These are phyloP conservation scores for Tor tambroides DNA, from an alignment of 2,113 vertebrate genomes.

Conservation along the genomic window DNA sequence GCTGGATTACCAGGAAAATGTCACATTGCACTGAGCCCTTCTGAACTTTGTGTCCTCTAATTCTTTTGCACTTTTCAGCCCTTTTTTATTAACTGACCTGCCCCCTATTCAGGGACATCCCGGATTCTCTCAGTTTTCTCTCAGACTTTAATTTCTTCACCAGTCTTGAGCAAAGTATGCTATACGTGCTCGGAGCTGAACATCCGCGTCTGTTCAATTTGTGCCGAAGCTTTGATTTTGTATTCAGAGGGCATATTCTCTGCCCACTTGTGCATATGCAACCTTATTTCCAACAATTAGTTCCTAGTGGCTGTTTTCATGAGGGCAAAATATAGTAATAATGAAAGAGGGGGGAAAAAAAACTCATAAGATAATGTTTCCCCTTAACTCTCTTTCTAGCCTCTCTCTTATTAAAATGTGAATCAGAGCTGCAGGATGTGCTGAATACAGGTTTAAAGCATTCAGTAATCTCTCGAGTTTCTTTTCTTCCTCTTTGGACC, in stretches of 20 bases:
- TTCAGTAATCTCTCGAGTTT: not conserved
- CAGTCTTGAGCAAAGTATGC: not conserved
- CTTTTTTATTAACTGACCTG: conserved; percentile 9
- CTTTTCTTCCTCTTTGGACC: not conserved
- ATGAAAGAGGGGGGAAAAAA: conserved; percentile 15
- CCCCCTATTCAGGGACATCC: not conserved
- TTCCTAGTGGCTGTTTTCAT: conserved; percentile 30
- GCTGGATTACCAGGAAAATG: conserved; percentile 16
- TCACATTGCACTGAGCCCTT: not conserved
- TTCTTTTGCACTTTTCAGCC: not conserved
- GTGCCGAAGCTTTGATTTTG: conserved; percentile 1
- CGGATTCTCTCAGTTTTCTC: conserved; percentile 7
- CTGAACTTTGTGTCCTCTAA: not conserved
- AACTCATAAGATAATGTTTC: not conserved
- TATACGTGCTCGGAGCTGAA: not conserved
- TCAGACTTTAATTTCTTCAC: conserved; percentile 36
- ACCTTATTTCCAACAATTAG: conserved; percentile 1
- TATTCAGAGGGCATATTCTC: conserved; percentile 8
- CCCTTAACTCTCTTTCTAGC: not conserved
- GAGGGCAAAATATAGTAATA: conserved; percentile 5
- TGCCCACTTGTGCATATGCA: not conserved
- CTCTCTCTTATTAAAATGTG: not conserved
- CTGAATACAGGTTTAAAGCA: conserved; percentile 38
- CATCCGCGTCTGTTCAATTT: conserved; percentile 33
- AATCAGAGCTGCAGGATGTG: not conserved